These are phyloP conservation scores for Neotragus pygmaeus DNA, from an alignment of 2,113 vertebrate genomes.

Conservation along the genomic window DNA sequence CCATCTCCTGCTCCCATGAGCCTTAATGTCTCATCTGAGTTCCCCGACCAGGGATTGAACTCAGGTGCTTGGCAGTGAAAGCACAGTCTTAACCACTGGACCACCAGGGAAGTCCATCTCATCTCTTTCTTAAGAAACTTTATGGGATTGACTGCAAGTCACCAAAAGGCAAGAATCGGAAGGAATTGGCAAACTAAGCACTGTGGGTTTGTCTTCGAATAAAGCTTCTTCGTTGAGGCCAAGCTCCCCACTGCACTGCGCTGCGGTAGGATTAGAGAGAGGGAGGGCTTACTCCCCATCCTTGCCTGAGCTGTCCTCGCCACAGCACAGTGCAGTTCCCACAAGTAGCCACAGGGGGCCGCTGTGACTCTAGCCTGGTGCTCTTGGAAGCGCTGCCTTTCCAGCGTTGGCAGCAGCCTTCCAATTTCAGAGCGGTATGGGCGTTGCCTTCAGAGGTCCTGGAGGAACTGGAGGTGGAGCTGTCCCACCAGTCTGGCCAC, in stretches of 20 bases:
- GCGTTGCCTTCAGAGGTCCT: background rate
- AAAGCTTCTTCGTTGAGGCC: background rate
- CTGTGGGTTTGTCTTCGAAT: background rate
- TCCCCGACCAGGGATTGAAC: background rate
- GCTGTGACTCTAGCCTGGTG: background rate
- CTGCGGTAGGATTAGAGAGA: background rate
- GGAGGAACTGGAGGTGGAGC: background rate
- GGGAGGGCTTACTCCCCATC: background rate
- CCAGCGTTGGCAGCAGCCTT: background rate
- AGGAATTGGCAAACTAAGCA: background rate
- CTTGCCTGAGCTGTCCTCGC: background rate
- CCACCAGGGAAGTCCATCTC: background rate
- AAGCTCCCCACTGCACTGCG: background rate
- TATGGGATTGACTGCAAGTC: background rate
- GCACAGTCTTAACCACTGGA: background rate
- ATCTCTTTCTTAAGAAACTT: background rate
- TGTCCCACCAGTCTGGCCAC: background rate
- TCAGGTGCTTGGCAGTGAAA: background rate
- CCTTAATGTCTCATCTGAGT: background rate
- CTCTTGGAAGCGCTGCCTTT: background rate
- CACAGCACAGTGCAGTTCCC: background rate
- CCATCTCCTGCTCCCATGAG: background rate
- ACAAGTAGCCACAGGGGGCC: slow-evolving; percentile 31
- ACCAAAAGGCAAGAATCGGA: background rate
- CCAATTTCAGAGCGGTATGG: background rate